Base-by-base conservation (phyloP, 2,888 invertebrate genomes). In the Dolomedes plantarius region DNA sequence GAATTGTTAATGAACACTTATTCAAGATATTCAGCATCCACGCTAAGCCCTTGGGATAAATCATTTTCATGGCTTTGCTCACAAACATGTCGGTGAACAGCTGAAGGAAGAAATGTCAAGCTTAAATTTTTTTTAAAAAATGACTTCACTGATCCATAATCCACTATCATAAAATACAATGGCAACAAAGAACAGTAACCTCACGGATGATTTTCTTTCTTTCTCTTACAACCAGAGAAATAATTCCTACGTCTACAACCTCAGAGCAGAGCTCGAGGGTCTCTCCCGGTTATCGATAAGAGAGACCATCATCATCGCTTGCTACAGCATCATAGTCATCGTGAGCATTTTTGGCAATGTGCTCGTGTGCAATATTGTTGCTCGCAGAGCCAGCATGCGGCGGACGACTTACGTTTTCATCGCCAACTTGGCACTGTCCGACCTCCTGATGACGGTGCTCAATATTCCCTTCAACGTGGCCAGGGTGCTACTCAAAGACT, bases 331-430 rank as follows among this genome's bases (percentile, higher is more conserved):
- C 39, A 91, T 93, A 32, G 92, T 93, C 86, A 68, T 92, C 6
- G 90, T 93, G 3, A 93, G 93, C 11, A 85, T 91, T 2, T 90
- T 90, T 50, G 92, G 92, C 3, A 92, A 92, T 87, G 85, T 90
- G n/a, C 90, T 93, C 13, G 93, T 93, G 1, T 91, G 92, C 23
- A 92, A 92, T 88, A 92, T 93, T 11, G 93, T 93, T 1, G 90
- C 92, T 39, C 90, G 92, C 29, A 93, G 93, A 89, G 91, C 92
- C 88, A 90, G 91, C 72, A 92, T 93, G 92, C 93, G 93, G 88
- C 92, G 93, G 0, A 91, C 93, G 64, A 93, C 93, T 0, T 93
- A 93, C 89, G 92, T 93, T 23, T 93, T 93, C 89, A 92, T 93
- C 82, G 92, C 93, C 23, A 93, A 93, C 89, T 90, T 93, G 85